These are phyloP conservation scores for Eriosoma lanigerum DNA, from an alignment of 1,140 invertebrate species.

Conservation along the genomic window DNA sequence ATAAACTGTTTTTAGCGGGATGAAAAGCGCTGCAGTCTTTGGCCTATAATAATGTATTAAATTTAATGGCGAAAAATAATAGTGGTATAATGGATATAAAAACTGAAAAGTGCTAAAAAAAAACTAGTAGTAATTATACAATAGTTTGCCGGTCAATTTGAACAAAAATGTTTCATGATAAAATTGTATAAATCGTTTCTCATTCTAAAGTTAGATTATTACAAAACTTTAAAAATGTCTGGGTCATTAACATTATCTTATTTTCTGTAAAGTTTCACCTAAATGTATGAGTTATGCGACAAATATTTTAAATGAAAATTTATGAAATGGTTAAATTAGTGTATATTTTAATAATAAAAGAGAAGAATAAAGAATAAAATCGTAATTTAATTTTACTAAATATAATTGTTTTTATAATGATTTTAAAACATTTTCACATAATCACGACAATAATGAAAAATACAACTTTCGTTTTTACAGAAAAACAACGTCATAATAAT, in stretches of 20 bases:
- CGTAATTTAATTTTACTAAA: too few relatives aligned
- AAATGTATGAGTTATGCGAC: not conserved
- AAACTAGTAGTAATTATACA: not conserved
- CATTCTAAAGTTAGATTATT: not conserved
- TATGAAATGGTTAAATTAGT: not conserved
- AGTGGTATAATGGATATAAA: not conserved
- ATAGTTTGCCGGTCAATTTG: not conserved
- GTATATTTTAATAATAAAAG: too few relatives aligned
- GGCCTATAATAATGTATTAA: not conserved
- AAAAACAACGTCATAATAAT: too few relatives aligned
- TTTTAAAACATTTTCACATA: too few relatives aligned
- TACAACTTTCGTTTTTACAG: too few relatives aligned
- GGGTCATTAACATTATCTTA: not conserved
- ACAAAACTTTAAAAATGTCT: not conserved
- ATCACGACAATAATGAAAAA: too few relatives aligned
- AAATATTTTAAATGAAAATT: not conserved
- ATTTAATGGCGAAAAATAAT: not conserved
- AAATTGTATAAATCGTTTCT: not conserved
- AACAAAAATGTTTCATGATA: not conserved
- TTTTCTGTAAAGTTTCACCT: not conserved
- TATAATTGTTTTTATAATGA: too few relatives aligned
- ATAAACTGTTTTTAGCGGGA: too few relatives aligned
- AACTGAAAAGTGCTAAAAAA: not conserved
- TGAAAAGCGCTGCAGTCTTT: too few relatives aligned
- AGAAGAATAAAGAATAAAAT: too few relatives aligned